Evolutionary conservation across 2,113 vertebrate genomes (phyloP).

Genomic region (Fregata magnificens): DNA sequence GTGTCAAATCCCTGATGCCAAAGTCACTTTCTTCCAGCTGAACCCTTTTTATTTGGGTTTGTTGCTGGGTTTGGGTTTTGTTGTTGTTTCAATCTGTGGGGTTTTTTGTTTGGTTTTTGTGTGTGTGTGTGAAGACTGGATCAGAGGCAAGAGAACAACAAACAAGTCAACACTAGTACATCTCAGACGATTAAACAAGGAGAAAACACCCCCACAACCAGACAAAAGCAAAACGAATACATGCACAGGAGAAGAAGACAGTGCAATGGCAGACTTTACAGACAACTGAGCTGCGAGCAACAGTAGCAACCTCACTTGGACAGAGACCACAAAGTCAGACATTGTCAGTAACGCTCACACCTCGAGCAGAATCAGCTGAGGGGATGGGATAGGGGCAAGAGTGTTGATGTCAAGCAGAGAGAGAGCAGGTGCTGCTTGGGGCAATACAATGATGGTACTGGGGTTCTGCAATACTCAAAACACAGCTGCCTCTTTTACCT

Average conservation of each 20-base stretch:
- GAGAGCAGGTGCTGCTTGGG: background rate
- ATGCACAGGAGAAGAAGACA: background rate
- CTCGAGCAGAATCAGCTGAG: background rate
- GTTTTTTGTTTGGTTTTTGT: too few species aligned
- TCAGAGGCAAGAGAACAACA: background rate
- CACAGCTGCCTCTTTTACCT: background rate
- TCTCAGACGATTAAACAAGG: background rate
- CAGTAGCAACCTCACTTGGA: background rate
- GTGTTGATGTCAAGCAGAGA: background rate
- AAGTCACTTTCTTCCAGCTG: background rate
- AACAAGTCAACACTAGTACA: background rate
- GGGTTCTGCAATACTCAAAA: fast-evolving
- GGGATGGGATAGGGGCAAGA: background rate
- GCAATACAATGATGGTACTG: fast-evolving
- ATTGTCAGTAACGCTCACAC: background rate
- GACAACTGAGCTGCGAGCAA: background rate
- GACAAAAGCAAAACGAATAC: background rate
- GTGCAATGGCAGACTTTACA: background rate
- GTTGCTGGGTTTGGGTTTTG: background rate
- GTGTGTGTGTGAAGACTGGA: background rate
- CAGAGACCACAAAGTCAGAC: background rate
- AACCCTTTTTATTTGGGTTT: background rate
- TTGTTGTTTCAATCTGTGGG: background rate
- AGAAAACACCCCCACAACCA: background rate
- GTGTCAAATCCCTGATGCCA: background rate